Evolutionary conservation across 2,888 invertebrate species (phyloP).

Genomic region (Papilio gigon): DNA sequence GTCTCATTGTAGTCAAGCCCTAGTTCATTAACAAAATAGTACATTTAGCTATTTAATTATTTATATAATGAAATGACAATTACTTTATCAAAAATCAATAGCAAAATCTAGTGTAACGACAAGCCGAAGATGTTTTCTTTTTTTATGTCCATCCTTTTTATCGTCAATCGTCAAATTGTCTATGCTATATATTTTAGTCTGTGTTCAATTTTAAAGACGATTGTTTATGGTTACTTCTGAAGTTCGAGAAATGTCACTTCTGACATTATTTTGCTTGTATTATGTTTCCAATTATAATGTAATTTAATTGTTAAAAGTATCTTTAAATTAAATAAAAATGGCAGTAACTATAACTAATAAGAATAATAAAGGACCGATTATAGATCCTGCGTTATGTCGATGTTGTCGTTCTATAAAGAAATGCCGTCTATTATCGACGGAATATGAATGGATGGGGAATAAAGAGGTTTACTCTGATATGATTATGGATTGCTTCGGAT

Average conservation of each 20-base stretch:
- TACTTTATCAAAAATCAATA: too few species aligned
- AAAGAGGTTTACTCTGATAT: conserved; percentile 75
- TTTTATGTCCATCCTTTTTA: too few species aligned
- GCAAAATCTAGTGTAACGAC: too few species aligned
- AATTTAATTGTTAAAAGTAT: not conserved
- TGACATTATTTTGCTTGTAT: too few species aligned
- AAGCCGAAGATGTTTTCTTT: too few species aligned
- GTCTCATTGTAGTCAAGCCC: too few species aligned
- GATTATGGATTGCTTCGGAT: conserved; percentile 76
- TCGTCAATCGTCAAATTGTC: too few species aligned
- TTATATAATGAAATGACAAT: too few species aligned
- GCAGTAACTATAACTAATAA: conserved; percentile 42
- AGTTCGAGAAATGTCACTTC: not conserved
- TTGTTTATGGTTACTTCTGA: not conserved
- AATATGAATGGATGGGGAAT: conserved; percentile 68
- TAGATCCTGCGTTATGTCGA: conserved; percentile 71
- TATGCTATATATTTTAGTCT: too few species aligned
- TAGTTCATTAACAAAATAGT: too few species aligned
- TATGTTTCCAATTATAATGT: not conserved
- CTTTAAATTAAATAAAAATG: conserved; percentile 42
- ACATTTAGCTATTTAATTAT: too few species aligned
- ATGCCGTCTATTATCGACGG: conserved; percentile 67
- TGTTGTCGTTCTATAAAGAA: conserved; percentile 75
- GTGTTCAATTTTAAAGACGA: not conserved
- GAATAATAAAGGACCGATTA: conserved; percentile 63